Conservation (phyloP, 2,888 invertebrate genomes). For the Caenorhabditis sp. region DNA sequence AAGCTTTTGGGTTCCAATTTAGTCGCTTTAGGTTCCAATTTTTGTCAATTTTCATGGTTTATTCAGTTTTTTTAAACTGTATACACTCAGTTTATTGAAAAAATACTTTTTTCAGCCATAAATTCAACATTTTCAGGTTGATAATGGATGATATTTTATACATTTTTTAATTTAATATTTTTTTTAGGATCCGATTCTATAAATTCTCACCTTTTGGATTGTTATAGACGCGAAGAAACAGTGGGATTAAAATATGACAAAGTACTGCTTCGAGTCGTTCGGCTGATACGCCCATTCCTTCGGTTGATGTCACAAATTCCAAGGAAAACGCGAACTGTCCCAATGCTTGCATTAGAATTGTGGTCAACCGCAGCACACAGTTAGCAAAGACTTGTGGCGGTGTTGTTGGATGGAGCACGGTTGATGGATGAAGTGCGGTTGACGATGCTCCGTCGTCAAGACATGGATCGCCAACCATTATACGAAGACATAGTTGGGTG, state of each 20-base stretch:
- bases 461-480: constrained; percentile 69
- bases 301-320: constrained; percentile 93
- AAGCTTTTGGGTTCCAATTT: too few species aligned
- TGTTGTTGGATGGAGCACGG: constrained; percentile 69
- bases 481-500: constrained; percentile 67
- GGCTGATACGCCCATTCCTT: constrained; percentile 82
- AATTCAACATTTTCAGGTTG: too few species aligned
- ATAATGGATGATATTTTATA: too few species aligned
- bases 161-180: neutral
- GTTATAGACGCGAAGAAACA: constrained; percentile 92
- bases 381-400: constrained; percentile 94
- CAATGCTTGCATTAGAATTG: constrained; percentile 90
- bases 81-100: too few species aligned
- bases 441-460: constrained; percentile 58
- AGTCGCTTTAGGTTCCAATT: too few species aligned
- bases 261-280: constrained; percentile 94
- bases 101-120: too few species aligned
- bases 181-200: too few species aligned
- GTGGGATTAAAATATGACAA: constrained; percentile 92
- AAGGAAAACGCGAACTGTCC: constrained; percentile 79
- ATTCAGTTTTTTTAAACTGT: too few species aligned
- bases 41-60: too few species aligned
- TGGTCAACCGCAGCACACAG: constrained; percentile 91
- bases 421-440: constrained; percentile 60
- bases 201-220: constrained; percentile 84